These are phyloP conservation scores for Euphysa ruthae DNA, from an alignment of 30 jellyfish, hydroid and myxozoan genomes.

Conservation along the genomic window DNA sequence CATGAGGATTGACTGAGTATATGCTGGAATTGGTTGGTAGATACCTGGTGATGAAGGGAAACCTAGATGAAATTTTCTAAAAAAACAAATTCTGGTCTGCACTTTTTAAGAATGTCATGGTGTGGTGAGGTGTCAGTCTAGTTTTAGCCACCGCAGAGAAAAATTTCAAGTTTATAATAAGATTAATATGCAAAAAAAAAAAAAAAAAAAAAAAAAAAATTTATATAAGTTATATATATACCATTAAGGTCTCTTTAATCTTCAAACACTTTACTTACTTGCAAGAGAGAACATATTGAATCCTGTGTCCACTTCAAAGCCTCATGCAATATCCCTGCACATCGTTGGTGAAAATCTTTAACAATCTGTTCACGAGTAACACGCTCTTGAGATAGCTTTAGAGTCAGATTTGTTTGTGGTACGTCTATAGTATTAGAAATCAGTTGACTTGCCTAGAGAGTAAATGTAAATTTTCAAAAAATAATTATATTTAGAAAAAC, in stretches of 20 bases:
- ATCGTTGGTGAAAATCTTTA: slow-evolving; percentile 68
- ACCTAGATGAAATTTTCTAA: no score
- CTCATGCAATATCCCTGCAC: slow-evolving; percentile 82
- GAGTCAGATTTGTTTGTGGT: slow-evolving; percentile 57
- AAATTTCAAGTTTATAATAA: no score
- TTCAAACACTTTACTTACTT: slow-evolving; percentile 29
- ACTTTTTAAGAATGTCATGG: no score
- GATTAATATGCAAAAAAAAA: background rate
- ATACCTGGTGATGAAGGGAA: no score
- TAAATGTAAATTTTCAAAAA: background rate
- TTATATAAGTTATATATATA: background rate
- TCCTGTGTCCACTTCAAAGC: slow-evolving; percentile 91
- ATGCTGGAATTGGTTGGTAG: no score
- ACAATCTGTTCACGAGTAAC: slow-evolving; percentile 62
- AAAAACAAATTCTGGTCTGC: no score
- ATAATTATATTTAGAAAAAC: no score
- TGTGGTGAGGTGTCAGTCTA: no score
- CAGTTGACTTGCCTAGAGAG: slow-evolving; percentile 38
- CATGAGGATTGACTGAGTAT: no score
- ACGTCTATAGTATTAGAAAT: slow-evolving; percentile 46
- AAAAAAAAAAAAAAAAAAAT: background rate
- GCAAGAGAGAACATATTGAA: slow-evolving; percentile 68
- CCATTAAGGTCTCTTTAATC: background rate
- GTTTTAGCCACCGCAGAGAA: no score
- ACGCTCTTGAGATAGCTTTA: slow-evolving; percentile 61